These are phyloP conservation scores for Phragmatobia fuliginosa DNA, from an alignment of 2,888 invertebrate species.

Conservation along the genomic window DNA sequence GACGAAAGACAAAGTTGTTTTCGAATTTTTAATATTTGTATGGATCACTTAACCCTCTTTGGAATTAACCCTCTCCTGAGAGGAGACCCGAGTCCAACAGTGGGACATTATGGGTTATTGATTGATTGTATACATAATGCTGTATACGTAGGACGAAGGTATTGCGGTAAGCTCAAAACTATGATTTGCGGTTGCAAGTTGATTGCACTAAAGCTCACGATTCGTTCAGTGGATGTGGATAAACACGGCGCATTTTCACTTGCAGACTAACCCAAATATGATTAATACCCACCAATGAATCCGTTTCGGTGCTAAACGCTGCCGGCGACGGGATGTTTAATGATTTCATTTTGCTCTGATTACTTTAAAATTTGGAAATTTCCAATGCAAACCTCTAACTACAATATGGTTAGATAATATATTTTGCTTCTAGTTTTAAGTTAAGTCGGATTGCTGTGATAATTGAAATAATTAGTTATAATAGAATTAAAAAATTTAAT, in stretches of 20 bases:
- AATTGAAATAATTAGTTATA: not conserved
- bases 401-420: not conserved
- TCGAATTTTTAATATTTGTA: too few species aligned
- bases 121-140: not conserved
- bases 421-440: not conserved
- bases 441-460: not conserved
- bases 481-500: not conserved
- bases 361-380: conserved; percentile 7
- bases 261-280: conserved; percentile 31
- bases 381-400: conserved; percentile 2
- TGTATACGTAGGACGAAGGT: not conserved
- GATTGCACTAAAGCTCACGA: conserved; percentile 22
- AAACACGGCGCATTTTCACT: conserved; percentile 36
- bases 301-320: conserved; percentile 6
- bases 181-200: conserved; percentile 27
- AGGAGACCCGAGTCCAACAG: too few species aligned
- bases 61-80: too few species aligned
- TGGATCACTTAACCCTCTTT: too few species aligned
- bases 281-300: conserved; percentile 37
- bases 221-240: conserved; percentile 20
- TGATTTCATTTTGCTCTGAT: conserved; percentile 7
- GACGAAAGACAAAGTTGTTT: too few species aligned
- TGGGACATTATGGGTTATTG: too few species aligned
- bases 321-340: conserved; percentile 6
- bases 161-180: not conserved